These are phyloP conservation scores for Ophioninae sp. DNA, from an alignment of 2,888 invertebrate species.

Conservation along the genomic window DNA sequence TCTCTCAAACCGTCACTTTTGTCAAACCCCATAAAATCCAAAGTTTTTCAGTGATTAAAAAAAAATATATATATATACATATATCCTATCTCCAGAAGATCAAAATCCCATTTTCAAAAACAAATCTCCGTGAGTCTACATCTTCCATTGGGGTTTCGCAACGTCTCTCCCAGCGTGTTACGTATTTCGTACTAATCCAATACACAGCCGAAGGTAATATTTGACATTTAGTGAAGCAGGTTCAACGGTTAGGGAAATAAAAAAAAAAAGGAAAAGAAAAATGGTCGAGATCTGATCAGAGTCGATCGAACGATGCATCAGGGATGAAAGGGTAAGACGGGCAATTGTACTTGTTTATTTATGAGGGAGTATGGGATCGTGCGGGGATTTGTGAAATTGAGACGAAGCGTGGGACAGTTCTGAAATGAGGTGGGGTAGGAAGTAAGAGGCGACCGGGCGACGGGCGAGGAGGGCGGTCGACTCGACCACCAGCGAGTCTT, in stretches of 20 bases:
- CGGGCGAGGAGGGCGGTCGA: slow-evolving; percentile 39
- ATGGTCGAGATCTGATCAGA: neutral
- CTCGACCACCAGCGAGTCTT: slow-evolving; percentile 74
- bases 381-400: slow-evolving; percentile 28
- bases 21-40: neutral
- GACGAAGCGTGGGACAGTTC: slow-evolving; percentile 15
- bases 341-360: neutral
- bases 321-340: neutral
- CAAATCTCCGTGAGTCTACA: neutral
- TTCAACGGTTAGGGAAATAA: neutral
- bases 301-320: neutral
- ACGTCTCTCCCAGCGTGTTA: neutral
- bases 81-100: neutral
- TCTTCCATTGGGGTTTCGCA: neutral
- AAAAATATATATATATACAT: too few relatives aligned
- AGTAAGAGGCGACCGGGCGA: slow-evolving; percentile 24
- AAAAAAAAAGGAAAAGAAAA: neutral
- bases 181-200: neutral
- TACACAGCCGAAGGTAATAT: neutral
- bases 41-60: neutral
- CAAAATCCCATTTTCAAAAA: neutral
- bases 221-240: neutral
- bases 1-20: neutral
- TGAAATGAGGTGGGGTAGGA: slow-evolving; percentile 26
- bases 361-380: neutral